Evolutionary conservation across 2,888 invertebrate species (phyloP).

Genomic region (Scaptomyza reducta): DNA sequence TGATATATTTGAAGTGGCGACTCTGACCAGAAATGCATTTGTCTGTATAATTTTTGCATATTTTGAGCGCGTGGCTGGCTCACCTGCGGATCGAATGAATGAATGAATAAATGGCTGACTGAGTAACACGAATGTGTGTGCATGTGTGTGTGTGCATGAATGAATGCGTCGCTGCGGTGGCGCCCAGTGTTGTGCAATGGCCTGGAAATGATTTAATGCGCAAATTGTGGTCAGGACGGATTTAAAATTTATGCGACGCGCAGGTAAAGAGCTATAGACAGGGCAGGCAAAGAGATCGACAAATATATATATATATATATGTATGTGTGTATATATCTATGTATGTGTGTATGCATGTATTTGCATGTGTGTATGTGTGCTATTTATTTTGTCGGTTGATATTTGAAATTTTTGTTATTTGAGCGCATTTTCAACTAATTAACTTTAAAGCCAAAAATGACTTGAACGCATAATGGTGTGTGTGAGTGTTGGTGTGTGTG

Average conservation of each 20-base stretch:
- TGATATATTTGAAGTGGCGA: slow-evolving; percentile 74
- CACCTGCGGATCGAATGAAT: slow-evolving; percentile 70
- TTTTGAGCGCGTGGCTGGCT: slow-evolving; percentile 61
- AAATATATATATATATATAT: slow-evolving; percentile 13
- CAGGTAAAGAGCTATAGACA: slow-evolving; percentile 50
- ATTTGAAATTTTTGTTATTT: slow-evolving; percentile 40
- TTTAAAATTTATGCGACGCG: slow-evolving; percentile 71
- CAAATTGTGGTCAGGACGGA: slow-evolving; percentile 74
- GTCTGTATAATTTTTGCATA: slow-evolving; percentile 77
- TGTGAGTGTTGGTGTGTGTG: too few relatives aligned
- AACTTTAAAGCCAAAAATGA: slow-evolving; percentile 65
- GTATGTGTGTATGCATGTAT: too few relatives aligned
- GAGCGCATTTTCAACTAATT: slow-evolving; percentile 68
- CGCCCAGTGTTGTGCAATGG: slow-evolving; percentile 73
- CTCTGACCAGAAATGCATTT: slow-evolving; percentile 50
- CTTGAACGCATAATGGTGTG: slow-evolving; percentile 19
- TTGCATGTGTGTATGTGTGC: not conserved
- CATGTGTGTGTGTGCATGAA: slow-evolving; percentile 49
- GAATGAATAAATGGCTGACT: slow-evolving; percentile 48
- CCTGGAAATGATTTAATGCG: slow-evolving; percentile 79
- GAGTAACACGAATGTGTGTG: slow-evolving; percentile 50
- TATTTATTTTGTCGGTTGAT: slow-evolving; percentile 3
- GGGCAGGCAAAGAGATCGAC: not conserved
- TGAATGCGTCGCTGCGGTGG: slow-evolving; percentile 63
- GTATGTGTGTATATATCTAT: not conserved